These are phyloP conservation scores for Petrocephalus sullivani DNA, from an alignment of 2,797 vertebrate species.

Conservation along the genomic window DNA sequence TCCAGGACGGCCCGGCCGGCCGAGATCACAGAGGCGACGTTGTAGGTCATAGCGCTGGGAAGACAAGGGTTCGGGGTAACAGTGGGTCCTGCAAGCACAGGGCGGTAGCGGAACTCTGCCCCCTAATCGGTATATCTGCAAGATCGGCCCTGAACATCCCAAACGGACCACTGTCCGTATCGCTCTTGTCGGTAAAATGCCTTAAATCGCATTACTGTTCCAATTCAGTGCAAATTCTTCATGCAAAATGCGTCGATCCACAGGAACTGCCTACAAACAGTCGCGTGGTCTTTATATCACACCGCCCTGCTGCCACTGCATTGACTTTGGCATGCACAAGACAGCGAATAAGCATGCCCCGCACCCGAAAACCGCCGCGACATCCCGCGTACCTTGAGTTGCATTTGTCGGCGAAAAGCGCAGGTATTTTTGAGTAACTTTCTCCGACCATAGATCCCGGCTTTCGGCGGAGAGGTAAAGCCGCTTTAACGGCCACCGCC, in stretches of 20 bases:
- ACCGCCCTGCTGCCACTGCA: background rate
- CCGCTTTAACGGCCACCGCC: background rate
- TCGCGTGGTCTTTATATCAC: background rate
- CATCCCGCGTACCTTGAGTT: background rate
- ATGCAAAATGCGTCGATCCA: background rate
- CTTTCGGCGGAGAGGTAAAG: background rate
- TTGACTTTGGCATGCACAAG: background rate
- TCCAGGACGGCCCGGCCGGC: slow-evolving; percentile 62
- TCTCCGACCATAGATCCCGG: background rate
- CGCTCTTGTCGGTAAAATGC: background rate
- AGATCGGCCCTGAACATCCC: background rate
- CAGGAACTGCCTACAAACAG: background rate
- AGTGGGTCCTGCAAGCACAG: background rate
- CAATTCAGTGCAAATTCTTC: background rate
- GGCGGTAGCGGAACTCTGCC: background rate
- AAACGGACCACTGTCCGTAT: background rate
- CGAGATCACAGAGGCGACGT: slow-evolving; percentile 36
- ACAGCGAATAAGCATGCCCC: background rate
- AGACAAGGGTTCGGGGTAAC: background rate
- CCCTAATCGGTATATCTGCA: background rate
- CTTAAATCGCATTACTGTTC: background rate
- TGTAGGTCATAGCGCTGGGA: background rate
- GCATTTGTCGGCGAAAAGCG: background rate
- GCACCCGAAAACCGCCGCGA: background rate
- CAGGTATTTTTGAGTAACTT: background rate